Evolutionary conservation across 2,888 invertebrate genomes (phyloP).

Genomic region (Gymnoscelis rufifasciata): DNA sequence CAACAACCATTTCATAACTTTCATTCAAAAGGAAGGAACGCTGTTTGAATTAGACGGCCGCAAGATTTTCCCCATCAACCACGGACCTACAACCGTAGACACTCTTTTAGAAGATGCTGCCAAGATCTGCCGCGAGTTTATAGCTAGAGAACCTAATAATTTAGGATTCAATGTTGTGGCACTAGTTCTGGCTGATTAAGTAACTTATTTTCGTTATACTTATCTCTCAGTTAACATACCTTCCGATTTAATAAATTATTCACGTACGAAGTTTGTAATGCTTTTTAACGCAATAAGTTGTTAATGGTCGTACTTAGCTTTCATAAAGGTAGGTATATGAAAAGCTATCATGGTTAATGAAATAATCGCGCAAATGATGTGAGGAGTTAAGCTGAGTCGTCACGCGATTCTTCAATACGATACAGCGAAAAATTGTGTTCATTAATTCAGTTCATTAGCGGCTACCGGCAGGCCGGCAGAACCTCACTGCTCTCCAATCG

Average conservation of each 20-base stretch:
- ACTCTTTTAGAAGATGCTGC: constrained; percentile 90
- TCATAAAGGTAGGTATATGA: constrained; percentile 23
- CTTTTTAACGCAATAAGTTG: constrained; percentile 24
- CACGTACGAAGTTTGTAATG: no score
- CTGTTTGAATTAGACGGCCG: constrained; percentile 89
- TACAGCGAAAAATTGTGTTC: constrained; percentile 54
- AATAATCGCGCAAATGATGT: constrained; percentile 44
- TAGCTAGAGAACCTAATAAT: constrained; percentile 90
- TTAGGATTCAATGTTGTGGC: constrained; percentile 93
- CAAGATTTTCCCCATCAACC: constrained; percentile 85
- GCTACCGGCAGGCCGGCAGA: constrained; percentile 44
- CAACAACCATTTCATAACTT: constrained; percentile 92
- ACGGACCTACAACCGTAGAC: constrained; percentile 86
- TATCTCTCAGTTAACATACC: constrained; percentile 10
- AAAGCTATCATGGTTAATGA: constrained; percentile 38
- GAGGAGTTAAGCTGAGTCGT: constrained; percentile 36
- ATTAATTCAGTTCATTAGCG: constrained; percentile 62
- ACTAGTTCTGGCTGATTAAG: constrained; percentile 74
- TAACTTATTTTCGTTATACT: constrained; percentile 28
- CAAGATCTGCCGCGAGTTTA: constrained; percentile 89
- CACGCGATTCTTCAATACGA: constrained; percentile 56
- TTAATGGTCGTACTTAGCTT: constrained; percentile 22
- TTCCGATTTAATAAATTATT: no score
- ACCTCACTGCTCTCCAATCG: constrained; percentile 46
- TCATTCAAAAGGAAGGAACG: constrained; percentile 87